Evolutionary conservation across 2,113 vertebrate genomes (phyloP), one percentile per base, ranked within the genome.

Genomic region (Chaetura pelagica): DNA sequence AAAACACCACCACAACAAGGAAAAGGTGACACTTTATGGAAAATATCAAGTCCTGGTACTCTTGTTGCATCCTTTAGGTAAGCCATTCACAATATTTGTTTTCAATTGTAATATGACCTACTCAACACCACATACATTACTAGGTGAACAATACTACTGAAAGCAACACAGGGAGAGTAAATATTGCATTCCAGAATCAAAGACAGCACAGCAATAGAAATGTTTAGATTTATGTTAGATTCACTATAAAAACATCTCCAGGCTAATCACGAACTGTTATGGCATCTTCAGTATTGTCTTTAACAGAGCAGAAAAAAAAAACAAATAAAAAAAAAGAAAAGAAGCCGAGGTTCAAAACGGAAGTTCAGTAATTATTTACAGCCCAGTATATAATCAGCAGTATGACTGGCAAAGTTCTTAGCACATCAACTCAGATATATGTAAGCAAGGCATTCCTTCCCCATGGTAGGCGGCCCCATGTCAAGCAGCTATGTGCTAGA

Each of bases 401-500:
- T 93, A 94, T 27, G 78, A 94, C 78, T 62, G 93, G 66, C 40
- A 73, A 77, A 77, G 87, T 61, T 93, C 93, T 94, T 58, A 82
- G 78, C 91, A 87, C 78, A 84, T 63, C 74, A 71, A 4, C 86
- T 88, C 61, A 46, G 87, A 64, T 2, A 8, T 20, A 73, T 20
- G 42, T 59, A 61, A 94, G 94, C 80, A 83, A 86, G 88, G 80
- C 81, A 93, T 84, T 91, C 91, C 87, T 94, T 92, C 86, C 84
- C 92, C 0, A 23, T 1, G 12, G 81, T 62, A 92, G 94, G 92
- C 55, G 6, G 92, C 93, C 83, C 55, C 74, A 77, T 69, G 90
- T 85, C 74, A 89, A 93, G 81, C 15, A 89, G 86, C 77, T 68
- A 89, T 82, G 89, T 79, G 95, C 96, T 92, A 71, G 93, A 93